These are phyloP conservation scores for Diorhabda carinulata DNA, from an alignment of 1,140 invertebrate genomes.

Conservation along the genomic window DNA sequence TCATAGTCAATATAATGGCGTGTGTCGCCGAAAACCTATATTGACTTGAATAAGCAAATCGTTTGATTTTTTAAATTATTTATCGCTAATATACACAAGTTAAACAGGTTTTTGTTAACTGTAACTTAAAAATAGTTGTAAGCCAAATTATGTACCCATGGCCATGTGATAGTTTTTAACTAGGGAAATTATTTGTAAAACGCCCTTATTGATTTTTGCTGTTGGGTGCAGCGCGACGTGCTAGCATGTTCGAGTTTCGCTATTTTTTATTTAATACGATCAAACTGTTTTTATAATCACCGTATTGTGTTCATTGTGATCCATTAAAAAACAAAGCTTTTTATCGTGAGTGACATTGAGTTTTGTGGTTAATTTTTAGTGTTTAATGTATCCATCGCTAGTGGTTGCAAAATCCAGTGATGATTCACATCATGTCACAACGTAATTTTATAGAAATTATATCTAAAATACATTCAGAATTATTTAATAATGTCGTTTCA, in stretches of 20 bases:
- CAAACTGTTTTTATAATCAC: conserved; percentile 16
- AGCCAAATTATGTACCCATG: background rate
- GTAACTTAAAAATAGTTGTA: background rate
- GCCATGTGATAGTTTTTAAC: conserved; percentile 5
- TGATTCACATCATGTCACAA: conserved; percentile 24
- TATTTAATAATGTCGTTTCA: background rate
- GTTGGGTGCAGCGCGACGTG: conserved; percentile 37
- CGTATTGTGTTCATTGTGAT: conserved; percentile 23
- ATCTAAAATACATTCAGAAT: background rate
- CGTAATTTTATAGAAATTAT: background rate
- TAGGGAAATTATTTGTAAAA: conserved; percentile 35
- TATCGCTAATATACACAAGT: conserved; percentile 3
- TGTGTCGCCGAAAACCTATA: conserved; percentile 37
- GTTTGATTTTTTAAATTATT: conserved; percentile 6
- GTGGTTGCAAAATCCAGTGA: conserved; percentile 26
- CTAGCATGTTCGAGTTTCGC: conserved; percentile 28
- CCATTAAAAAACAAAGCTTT: conserved; percentile 3
- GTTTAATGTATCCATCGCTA: conserved; percentile 12
- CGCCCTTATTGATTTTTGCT: conserved; percentile 48
- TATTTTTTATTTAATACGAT: conserved; percentile 12
- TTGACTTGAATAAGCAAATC: conserved; percentile 22
- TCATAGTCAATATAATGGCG: conserved; percentile 48
- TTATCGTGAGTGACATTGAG: conserved; percentile 25
- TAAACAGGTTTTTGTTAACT: background rate
- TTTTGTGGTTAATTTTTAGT: conserved; percentile 18